Percentiles rank a stretch among this genome's conserved stretches.
These are phyloP conservation scores for Crocidura indochinensis DNA, from an alignment of 2,797 vertebrate genomes.

Conservation along the genomic window DNA sequence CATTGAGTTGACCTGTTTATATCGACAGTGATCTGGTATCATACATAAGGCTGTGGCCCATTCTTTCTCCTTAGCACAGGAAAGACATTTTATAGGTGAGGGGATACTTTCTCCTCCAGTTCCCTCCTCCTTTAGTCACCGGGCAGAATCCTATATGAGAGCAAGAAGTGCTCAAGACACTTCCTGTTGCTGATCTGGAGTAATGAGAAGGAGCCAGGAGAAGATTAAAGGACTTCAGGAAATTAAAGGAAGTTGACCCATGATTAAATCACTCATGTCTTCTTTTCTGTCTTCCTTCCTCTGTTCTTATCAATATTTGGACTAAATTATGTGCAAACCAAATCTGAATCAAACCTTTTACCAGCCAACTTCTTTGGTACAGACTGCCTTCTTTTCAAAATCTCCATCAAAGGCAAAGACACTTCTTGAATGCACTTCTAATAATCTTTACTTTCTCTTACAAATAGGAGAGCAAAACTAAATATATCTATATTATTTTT, in stretches of 20 bases:
- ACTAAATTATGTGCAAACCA: conserved; percentile 58
- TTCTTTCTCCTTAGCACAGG: conserved; percentile 39
- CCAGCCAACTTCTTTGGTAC: conserved; percentile 63
- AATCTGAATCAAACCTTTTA: conserved; percentile 70
- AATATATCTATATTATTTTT: conserved; percentile 40
- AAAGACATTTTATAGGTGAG: conserved; percentile 61
- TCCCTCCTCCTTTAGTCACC: conserved; percentile 35
- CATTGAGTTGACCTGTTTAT: conserved; percentile 57
- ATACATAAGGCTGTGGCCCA: conserved; percentile 58
- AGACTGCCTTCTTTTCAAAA: conserved; percentile 49
- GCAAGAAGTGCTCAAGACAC: background rate
- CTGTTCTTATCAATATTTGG: conserved; percentile 72
- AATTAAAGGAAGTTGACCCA: background rate
- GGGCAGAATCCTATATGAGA: conserved; percentile 60
- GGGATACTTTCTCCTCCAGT: conserved; percentile 56
- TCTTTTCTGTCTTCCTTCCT: conserved; percentile 51
- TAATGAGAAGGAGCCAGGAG: background rate
- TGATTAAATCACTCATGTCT: conserved; percentile 28
- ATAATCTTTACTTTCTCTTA: background rate
- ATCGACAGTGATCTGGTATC: conserved; percentile 44
- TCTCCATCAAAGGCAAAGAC: conserved; percentile 65
- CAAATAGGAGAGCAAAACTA: conserved; percentile 49
- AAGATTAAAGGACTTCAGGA: conserved; percentile 60
- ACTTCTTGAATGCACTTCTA: conserved; percentile 54
- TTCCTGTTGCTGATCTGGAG: conserved; percentile 10